phyloP scores from a whole-genome alignment of 2,888 invertebrate species.

The Coecobrya sp. region DNA sequence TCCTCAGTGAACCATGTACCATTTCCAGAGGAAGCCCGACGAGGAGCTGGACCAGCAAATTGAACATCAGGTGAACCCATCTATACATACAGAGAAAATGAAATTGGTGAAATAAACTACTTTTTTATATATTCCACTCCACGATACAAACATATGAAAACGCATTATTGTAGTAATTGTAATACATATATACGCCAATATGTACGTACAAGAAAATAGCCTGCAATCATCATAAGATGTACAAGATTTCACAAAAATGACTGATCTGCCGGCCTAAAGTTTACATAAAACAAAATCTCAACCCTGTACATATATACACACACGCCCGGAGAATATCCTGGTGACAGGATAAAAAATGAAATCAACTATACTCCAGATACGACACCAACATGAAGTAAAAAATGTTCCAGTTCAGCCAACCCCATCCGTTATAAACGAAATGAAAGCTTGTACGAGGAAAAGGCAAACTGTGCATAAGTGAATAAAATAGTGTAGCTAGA shows the following conservation, averaged over 20 bases:
- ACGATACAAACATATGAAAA: no score
- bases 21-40: slow-evolving; percentile 98
- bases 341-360: slow-evolving; percentile 44
- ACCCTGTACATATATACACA: background rate
- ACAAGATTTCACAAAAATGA: no score
- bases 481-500: no score
- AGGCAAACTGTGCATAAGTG: background rate
- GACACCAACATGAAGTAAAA: background rate
- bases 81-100: slow-evolving; percentile 87
- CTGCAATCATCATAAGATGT: no score
- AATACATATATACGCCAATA: no score
- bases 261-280: background rate
- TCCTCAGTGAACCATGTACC: slow-evolving; percentile 96
- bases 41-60: slow-evolving; percentile 96
- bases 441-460: background rate
- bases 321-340: background rate
- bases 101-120: no score
- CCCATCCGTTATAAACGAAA: background rate
- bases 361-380: background rate
- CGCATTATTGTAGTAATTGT: no score
- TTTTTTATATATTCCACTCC: no score
- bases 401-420: slow-evolving; percentile 17
- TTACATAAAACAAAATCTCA: background rate
- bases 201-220: no score
- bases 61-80: slow-evolving; percentile 98